These are phyloP conservation scores for Columba janthina DNA, from an alignment of 2,113 vertebrate species.

Conservation along the genomic window DNA sequence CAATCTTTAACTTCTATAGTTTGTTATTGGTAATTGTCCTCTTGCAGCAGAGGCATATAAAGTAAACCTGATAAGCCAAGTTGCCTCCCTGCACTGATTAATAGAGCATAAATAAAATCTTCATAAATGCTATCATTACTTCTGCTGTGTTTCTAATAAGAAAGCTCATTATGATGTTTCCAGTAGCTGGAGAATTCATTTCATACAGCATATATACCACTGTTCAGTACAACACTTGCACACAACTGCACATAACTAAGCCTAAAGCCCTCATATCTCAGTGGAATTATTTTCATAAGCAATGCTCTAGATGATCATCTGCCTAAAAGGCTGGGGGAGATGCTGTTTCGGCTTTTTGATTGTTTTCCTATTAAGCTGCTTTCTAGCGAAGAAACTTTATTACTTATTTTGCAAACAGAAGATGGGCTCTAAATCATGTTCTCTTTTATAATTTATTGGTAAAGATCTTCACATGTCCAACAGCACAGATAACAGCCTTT, in stretches of 20 bases:
- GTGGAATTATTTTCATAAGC: background rate
- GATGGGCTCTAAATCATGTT: background rate
- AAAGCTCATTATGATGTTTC: background rate
- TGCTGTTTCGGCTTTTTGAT: background rate
- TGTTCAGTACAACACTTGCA: background rate
- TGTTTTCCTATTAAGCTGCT: background rate
- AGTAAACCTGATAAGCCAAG: background rate
- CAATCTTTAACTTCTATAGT: background rate
- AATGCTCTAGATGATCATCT: background rate
- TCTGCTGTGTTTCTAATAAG: background rate
- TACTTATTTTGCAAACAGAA: background rate
- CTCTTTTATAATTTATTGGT: background rate
- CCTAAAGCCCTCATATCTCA: background rate
- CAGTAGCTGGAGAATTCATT: background rate
- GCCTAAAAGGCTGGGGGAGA: background rate
- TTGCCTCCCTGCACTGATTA: background rate
- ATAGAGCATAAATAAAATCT: background rate
- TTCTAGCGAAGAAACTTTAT: background rate
- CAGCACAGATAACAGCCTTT: background rate
- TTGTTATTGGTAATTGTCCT: background rate
- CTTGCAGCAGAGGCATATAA: background rate
- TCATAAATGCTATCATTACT: background rate
- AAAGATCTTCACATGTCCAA: background rate
- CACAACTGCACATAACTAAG: background rate
- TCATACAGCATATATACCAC: background rate